Evolutionary conservation across 2,888 invertebrate genomes (phyloP).

Genomic region (Pandemis corylana): DNA sequence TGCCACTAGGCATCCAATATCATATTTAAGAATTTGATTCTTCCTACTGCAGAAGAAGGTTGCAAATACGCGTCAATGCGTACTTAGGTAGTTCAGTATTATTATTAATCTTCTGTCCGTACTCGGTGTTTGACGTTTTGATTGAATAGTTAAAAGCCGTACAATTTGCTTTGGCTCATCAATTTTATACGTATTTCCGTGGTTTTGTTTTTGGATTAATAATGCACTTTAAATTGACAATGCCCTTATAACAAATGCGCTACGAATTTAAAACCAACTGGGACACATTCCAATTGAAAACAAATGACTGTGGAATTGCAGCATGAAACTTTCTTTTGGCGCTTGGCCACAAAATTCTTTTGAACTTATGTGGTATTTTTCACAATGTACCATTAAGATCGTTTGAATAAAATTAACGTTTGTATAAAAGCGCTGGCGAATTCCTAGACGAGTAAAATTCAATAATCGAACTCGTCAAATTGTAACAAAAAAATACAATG

Average conservation of each 20-base stretch:
- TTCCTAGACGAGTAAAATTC: neutral
- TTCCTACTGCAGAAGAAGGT: too few species aligned
- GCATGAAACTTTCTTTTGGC: slow-evolving; percentile 38
- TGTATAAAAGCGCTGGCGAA: neutral
- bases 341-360: slow-evolving; percentile 33
- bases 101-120: too few species aligned
- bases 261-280: slow-evolving; percentile 28
- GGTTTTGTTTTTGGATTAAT: too few species aligned
- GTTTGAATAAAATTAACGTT: slow-evolving; percentile 8
- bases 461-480: neutral
- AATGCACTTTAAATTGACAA: too few species aligned
- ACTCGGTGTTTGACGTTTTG: too few species aligned
- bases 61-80: too few species aligned
- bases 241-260: slow-evolving; percentile 24
- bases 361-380: slow-evolving; percentile 34
- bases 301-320: slow-evolving; percentile 39
- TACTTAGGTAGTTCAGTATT: too few species aligned
- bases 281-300: slow-evolving; percentile 41
- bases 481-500: slow-evolving; percentile 5
- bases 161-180: too few species aligned
- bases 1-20: too few species aligned
- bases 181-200: too few species aligned
- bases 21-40: too few species aligned
- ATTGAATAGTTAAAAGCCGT: too few species aligned
- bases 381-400: slow-evolving; percentile 20